Conservation (phyloP, 2,113 vertebrate genomes). For the Triplophysa tibetana region DNA sequence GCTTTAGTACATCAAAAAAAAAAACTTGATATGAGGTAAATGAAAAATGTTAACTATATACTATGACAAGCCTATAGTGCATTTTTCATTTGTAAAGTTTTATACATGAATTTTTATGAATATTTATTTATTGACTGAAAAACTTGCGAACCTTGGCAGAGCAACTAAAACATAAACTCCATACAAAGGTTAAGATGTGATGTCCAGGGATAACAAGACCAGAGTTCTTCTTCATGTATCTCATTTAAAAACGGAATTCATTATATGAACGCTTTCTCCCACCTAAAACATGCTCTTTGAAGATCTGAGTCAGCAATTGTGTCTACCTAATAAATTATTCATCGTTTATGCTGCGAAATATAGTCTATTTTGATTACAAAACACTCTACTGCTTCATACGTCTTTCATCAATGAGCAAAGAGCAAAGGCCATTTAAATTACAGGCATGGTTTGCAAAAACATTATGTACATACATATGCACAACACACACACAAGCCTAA, state of each 20-base stretch:
- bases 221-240: neutral
- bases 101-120: too few relatives aligned
- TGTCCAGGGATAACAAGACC: neutral
- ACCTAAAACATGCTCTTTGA: slow-evolving; percentile 53
- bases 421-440: slow-evolving; percentile 47
- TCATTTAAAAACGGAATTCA: slow-evolving; percentile 49
- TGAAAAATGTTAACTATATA: too few relatives aligned
- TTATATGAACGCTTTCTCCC: slow-evolving; percentile 45
- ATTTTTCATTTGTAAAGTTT: too few relatives aligned
- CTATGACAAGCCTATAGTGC: too few relatives aligned
- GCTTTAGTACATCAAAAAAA: too few relatives aligned
- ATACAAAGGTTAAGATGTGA: slow-evolving; percentile 8
- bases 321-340: slow-evolving; percentile 61
- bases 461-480: slow-evolving; percentile 1
- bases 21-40: too few relatives aligned
- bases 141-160: too few relatives aligned
- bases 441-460: slow-evolving; percentile 38
- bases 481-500: slow-evolving; percentile 23
- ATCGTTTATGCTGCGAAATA: slow-evolving; percentile 46
- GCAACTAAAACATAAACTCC: too few relatives aligned
- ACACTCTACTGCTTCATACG: slow-evolving; percentile 14
- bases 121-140: too few relatives aligned
- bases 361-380: slow-evolving; percentile 53
- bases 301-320: slow-evolving; percentile 60
- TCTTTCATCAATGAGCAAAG: slow-evolving; percentile 33